Base-by-base conservation (phyloP, 2,888 invertebrate species). In the Cryptus viduatorius region DNA sequence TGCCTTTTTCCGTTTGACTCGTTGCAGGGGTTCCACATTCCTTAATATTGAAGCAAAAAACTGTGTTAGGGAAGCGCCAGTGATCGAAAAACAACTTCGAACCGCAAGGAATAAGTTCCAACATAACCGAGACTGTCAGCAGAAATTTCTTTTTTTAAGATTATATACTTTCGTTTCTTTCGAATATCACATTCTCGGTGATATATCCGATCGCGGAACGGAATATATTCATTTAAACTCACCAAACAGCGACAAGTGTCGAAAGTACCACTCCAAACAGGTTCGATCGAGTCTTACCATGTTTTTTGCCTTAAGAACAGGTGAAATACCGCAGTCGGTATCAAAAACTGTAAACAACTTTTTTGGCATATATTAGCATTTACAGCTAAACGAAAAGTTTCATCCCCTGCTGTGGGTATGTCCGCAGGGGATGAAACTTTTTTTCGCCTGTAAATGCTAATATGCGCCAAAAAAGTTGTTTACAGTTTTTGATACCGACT, bases 21-120 rank as follows among this genome's bases (percentile, higher is more conserved):
- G 19, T 78, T 29, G n/a, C 50, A 82, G 37, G 85, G 85, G 75
- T 83, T 83, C 85, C 85, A 85, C 85, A 85, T 79, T 79, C 85
- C 85, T 85, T 59, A n/a, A 64, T 72, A 16, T 19, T 19, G 1
- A 10, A 29, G 31, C 14, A 16, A 50, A 59, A 10, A 56, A 65
- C 12, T 61, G 1, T 12, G 61, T 29, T 61, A 61, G 29, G 5
- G 59, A 19, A 56, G 59, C 16, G 5, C 29, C 3, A 7, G 16
- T 1, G 7, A 14, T 4, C 37, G 8, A 4, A 2, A 8, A 48
- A 48, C 48, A 7, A 12, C 48, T 48, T n/a, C 7, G 8, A 48
- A 12, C 4, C 8, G 10, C 12, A 46, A 12, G 1, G 14, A 48
- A 14, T 24, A 4, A 14, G 48, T 48, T 48, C 12, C 1, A 48